Evolutionary conservation across 1,140 invertebrate species (phyloP), one percentile per base, ranked within the genome.

Genomic region (Carcinoscorpius rotundicauda): DNA sequence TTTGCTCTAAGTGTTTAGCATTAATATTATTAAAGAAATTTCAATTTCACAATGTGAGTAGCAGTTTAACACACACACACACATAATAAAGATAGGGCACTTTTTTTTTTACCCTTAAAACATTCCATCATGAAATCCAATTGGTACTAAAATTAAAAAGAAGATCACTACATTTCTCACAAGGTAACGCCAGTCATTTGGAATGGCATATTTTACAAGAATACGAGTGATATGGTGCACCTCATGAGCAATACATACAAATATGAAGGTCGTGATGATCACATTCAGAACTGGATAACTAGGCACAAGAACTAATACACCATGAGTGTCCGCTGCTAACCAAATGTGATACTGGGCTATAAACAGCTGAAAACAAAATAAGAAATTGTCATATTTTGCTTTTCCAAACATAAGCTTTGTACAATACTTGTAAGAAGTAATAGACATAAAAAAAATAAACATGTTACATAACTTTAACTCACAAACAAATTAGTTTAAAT

Each of bases 271-370:
- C 0, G 93, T 95, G 52, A 97, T 79, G 11, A 97, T 85, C 59
- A 95, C 81, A 79, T 97, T 97, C 3, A 82, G 71, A 4, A 93
- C 89, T 8, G 93, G 93, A 74, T 93, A 95, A 55, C 87, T 85
- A 0, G 95, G 95, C 59, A 97, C 80, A 58, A 98, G 79, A 0
- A 97, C 93, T 55, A 98, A 76, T 4, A 96, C 88, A 0, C 93
- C 93, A 71, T 95, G 87, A 0, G 89, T 82, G 79, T 97, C 93
- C 1, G 94, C 93, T 3, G 93, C 91, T 58, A 97, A 76, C 94
- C 93, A 97, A 62, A 97, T 91, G 73, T 98, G 95, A 70, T 93
- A 93, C 76, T 97, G 93, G 58, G 88, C 87, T 10, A 97, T 87
- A 71, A 96, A 93, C 29, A 97, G 77, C 80, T 81, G 70, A 62